phyloP scores from a whole-genome alignment of 2,888 invertebrate species.

The Andrena haemorrhoa region DNA sequence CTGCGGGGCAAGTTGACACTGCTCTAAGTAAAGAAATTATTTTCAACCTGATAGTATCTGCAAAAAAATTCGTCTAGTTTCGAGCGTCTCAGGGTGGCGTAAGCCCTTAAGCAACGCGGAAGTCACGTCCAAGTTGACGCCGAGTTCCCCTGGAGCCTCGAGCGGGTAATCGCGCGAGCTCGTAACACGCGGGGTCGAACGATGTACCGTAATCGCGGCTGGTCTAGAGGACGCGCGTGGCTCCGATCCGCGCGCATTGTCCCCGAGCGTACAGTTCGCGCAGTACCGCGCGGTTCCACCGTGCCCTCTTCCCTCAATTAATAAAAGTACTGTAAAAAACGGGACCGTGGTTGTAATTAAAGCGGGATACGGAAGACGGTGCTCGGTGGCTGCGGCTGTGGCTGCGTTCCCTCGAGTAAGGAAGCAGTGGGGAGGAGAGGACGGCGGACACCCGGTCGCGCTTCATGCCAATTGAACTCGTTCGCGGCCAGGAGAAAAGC shows the following conservation, averaged over 20 bases:
- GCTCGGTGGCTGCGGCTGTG: constrained; percentile 12
- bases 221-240: constrained; percentile 35
- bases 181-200: constrained; percentile 20
- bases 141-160: neutral
- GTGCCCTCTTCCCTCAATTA: constrained; percentile 73
- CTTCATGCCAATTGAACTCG: constrained; percentile 83
- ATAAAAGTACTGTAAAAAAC: constrained; percentile 78
- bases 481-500: constrained; percentile 24
- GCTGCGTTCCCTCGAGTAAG: constrained; percentile 31
- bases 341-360: constrained; percentile 79
- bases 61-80: no score
- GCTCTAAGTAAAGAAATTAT: no score
- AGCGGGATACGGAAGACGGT: constrained; percentile 72
- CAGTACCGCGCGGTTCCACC: constrained; percentile 26
- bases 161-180: neutral
- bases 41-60: no score
- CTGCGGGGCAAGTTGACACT: no score
- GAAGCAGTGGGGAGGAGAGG: constrained; percentile 4
- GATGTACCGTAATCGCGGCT: constrained; percentile 60
- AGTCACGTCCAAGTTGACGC: neutral
- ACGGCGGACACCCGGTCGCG: constrained; percentile 80
- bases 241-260: constrained; percentile 43
- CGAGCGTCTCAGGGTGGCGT: no score
- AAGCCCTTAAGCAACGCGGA: neutral
- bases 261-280: constrained; percentile 45